These are phyloP conservation scores for Girardinichthys multiradiatus DNA, from an alignment of 2,113 vertebrate species.

Conservation along the genomic window DNA sequence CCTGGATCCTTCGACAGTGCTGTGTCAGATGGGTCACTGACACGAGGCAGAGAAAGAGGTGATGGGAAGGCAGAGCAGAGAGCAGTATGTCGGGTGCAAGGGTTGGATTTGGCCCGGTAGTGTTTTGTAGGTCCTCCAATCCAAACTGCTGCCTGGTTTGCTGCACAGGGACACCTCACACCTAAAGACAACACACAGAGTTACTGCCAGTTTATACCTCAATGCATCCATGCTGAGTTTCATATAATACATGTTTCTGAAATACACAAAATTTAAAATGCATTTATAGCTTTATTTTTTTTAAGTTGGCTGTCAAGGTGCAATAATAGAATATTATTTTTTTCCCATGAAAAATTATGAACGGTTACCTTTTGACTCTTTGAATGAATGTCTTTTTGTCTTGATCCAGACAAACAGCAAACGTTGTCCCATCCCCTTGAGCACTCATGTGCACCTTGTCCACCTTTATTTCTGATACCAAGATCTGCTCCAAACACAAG, in stretches of 20 bases:
- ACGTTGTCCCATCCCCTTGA: constrained; percentile 78
- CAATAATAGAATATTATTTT: neutral
- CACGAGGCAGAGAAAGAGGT: constrained; percentile 88
- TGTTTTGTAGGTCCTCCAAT: constrained; percentile 70
- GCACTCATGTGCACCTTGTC: constrained; percentile 87
- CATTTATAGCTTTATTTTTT: neutral
- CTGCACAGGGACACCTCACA: constrained; percentile 93
- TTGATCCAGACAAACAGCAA: constrained; percentile 94
- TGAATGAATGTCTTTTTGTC: constrained; percentile 95
- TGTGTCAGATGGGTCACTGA: constrained; percentile 29
- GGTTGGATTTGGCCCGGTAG: constrained; percentile 69
- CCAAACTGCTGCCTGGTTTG: constrained; percentile 83
- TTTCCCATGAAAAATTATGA: neutral
- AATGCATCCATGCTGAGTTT: too few relatives aligned
- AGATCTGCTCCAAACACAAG: constrained; percentile 79
- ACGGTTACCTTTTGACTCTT: constrained; percentile 87
- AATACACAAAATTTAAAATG: neutral
- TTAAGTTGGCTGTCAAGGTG: too few relatives aligned
- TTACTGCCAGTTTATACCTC: neutral
- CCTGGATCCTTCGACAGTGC: neutral
- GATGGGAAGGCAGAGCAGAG: constrained; percentile 93
- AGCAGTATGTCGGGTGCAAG: constrained; percentile 82
- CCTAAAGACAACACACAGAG: constrained; percentile 67
- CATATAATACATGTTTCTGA: too few relatives aligned
- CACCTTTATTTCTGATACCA: constrained; percentile 87